Base-by-base conservation (phyloP, 2,888 invertebrate species). In the Serrognathus titanus region DNA sequence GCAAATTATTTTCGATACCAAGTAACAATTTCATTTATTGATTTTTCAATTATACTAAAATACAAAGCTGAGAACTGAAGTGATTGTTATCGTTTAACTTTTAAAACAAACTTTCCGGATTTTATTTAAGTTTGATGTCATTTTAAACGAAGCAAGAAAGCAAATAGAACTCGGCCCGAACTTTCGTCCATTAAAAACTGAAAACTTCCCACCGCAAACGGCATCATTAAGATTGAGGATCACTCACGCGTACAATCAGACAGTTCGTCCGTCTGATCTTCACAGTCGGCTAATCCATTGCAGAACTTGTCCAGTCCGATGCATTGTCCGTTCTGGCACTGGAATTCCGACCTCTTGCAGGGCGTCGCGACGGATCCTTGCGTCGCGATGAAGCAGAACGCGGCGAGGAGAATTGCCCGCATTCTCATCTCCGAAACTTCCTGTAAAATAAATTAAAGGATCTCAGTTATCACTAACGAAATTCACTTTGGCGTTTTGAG, bases 201-300 rank as follows among this genome's bases (percentile, higher is more conserved):
- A 16, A 16, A 16, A 16, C 16, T 31, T 31, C 24, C 24, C 24
- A 31, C 24, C 24, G 24, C 24, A 31, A 31, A 31, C 24, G 24
- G 7, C 24, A 31, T 6, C 6, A 31, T 31, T 6, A 31, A 31
- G 7, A 31, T 31, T 31, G 24, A 43, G 11, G 13, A 11, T 54
- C 55, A 87, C 89, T 90, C 78, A 91, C 91, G 88, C 69, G 89
- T 82, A 76, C 91, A 91, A 67, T 84, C 83, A 63, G 83, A 81
- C 2, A 85, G 85, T 75, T 92, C 91, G 74, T 92, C 91, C 66
- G 86, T 88, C 68, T 85, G 85, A 75, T 91, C 91, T 31, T 85
- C 85, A 69, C 91, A 92, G 74, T 92, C 90, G 68, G 86, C 85
- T 58, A 86, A 80, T 13, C 89, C 87, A 71, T 92, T 88, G 77